Base-by-base conservation (phyloP, 2,113 vertebrate species). In the Pleuronectes platessa region DNA sequence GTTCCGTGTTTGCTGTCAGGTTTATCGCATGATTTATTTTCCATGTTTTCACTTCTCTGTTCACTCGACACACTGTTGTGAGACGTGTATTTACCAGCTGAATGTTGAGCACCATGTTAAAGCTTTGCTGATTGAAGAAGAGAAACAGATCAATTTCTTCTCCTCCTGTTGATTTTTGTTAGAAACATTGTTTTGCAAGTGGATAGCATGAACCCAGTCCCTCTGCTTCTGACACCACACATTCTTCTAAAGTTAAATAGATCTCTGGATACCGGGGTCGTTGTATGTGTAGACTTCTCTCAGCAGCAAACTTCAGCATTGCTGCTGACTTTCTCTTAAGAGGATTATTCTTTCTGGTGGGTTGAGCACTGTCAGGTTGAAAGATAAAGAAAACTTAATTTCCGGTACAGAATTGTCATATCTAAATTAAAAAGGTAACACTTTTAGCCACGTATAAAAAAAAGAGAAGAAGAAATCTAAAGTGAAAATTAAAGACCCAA, bases 371-470 rank as follows among this genome's bases (percentile, higher is more conserved):
- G 81, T 77, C 82, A 77, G 64, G 74, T 71, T 79, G 35, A 62
- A 62, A 86, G 75, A 88, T 88, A 90, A 86, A 61, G 59, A 78
- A 85, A 83, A 80, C 66, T 54, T 88, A 61, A 90, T 86, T 87
- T 84, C 73, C n/a, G 12, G 10, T 71, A 55, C 54, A 35, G 80
- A 85, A 82, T 40, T 70, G 65, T 63, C 67, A 60, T 63, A 74
- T 86, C 69, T 78, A 76, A 81, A 79, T 89, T 69, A 86, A 86
- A 58, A 83, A 80, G 68, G 64, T 70, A 78, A 61, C 73, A 71
- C 35, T 65, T 85, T 76, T 55, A 58, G 4, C 55, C 59, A 62
- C 0, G 9, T 20, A 6, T 31, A 31, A 31, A 74, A 85, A 47
- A 3, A 35, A 71, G 65, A 86, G 69, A 83, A 47, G 26, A 3